Evolutionary conservation across 2,888 invertebrate genomes (phyloP).

Genomic region (Syrphus vitripennis): DNA sequence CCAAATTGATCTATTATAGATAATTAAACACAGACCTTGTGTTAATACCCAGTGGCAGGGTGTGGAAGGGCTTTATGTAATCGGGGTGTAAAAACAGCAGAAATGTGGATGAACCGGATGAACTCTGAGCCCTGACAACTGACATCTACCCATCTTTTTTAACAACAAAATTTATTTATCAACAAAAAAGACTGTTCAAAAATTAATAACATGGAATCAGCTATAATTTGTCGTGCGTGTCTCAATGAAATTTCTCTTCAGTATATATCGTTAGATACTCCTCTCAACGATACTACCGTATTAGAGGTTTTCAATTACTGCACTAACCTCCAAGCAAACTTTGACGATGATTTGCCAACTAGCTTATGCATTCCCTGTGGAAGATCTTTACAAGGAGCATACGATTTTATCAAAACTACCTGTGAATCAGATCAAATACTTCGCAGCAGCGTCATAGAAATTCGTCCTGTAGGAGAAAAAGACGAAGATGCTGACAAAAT

Average conservation of each 20-base stretch:
- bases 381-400: slow-evolving; percentile 38
- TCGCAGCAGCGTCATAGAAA: slow-evolving; percentile 20
- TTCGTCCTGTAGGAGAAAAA: too few species aligned
- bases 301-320: slow-evolving; percentile 70
- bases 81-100: too few species aligned
- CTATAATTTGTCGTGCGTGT: slow-evolving; percentile 70
- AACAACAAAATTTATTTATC: too few species aligned
- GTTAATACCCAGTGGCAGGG: too few species aligned
- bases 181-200: background rate
- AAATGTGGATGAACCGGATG: too few species aligned
- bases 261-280: slow-evolving; percentile 68
- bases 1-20: too few species aligned
- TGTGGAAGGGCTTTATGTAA: too few species aligned
- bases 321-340: slow-evolving; percentile 61
- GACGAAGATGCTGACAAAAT: background rate
- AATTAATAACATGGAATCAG: slow-evolving; percentile 27
- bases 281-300: slow-evolving; percentile 44
- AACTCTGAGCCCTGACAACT: too few species aligned
- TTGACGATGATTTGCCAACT: slow-evolving; percentile 60
- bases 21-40: too few species aligned
- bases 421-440: slow-evolving; percentile 33
- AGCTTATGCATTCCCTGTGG: slow-evolving; percentile 50
- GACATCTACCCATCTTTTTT: too few species aligned
- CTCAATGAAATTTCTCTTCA: slow-evolving; percentile 61
- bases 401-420: slow-evolving; percentile 49